phyloP scores from a whole-genome alignment of 1,140 invertebrate genomes.

The Atopsyche davidsoni region DNA sequence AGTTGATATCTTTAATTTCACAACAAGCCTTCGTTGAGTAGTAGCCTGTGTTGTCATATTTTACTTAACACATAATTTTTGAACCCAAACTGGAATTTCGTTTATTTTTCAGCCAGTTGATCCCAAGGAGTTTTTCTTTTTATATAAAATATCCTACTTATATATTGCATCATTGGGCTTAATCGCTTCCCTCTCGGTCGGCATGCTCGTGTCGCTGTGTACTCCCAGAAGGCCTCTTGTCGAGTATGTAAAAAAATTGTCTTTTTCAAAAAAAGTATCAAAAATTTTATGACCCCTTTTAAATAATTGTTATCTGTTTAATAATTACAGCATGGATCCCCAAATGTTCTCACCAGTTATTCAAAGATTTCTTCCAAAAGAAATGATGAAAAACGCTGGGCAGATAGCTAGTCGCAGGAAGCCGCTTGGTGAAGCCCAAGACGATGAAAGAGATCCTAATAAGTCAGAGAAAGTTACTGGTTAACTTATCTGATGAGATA shows the following conservation, averaged over 20 bases:
- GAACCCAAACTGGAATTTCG: no score
- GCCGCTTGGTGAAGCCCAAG: no score
- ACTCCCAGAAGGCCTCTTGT: constrained; percentile 4
- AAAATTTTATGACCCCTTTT: background rate
- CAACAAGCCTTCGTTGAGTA: no score
- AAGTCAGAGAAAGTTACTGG: no score
- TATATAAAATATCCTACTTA: constrained; percentile 67
- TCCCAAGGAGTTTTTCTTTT: constrained; percentile 52
- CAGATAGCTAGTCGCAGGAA: background rate
- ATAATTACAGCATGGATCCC: constrained; percentile 36
- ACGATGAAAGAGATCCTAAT: no score
- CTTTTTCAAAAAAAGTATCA: background rate
- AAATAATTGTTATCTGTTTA: background rate
- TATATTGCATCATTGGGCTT: constrained; percentile 66
- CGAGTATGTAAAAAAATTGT: constrained; percentile 6
- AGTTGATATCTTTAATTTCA: no score
- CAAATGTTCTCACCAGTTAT: constrained; percentile 41
- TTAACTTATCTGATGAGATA: no score
- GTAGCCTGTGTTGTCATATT: no score
- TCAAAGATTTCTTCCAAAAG: constrained; percentile 37
- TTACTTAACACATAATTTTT: no score
- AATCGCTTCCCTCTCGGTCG: constrained; percentile 36
- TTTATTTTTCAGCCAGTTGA: constrained; percentile 37
- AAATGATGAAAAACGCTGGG: constrained; percentile 24
- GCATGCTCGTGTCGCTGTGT: constrained; percentile 31